phyloP scores from a whole-genome alignment of 2,888 invertebrate genomes.

The Conomelus anceps region DNA sequence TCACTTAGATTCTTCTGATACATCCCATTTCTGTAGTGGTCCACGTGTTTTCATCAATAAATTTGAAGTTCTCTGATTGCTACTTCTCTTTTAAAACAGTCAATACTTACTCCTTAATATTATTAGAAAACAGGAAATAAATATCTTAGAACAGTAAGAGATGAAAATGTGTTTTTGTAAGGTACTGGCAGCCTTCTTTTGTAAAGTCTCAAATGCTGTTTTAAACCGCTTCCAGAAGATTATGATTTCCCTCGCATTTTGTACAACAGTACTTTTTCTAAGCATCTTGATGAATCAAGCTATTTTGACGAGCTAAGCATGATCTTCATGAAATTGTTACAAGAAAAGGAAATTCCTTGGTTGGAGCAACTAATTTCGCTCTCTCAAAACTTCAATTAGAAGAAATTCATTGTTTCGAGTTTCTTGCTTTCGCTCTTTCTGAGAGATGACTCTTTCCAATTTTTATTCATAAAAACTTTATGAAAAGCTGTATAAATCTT shows the following conservation, averaged over 20 bases:
- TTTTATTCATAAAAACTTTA: background rate
- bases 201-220: background rate
- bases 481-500: background rate
- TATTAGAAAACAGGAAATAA: too few relatives aligned
- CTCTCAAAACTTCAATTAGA: background rate
- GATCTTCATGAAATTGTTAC: background rate
- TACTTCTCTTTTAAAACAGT: too few relatives aligned
- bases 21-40: too few relatives aligned
- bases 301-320: background rate
- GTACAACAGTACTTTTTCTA: background rate
- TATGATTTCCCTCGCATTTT: background rate
- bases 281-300: background rate
- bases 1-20: too few relatives aligned
- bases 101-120: too few relatives aligned
- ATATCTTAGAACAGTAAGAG: too few relatives aligned
- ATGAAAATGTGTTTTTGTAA: too few relatives aligned
- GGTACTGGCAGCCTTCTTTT: too few relatives aligned
- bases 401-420: background rate
- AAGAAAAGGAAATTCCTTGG: background rate
- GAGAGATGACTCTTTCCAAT: background rate
- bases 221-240: background rate
- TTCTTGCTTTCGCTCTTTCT: background rate
- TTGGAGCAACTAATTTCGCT: background rate
- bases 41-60: too few relatives aligned
- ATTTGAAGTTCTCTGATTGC: too few relatives aligned